These are phyloP conservation scores for Ips nitidus DNA, from an alignment of 1,140 invertebrate species.

Conservation along the genomic window DNA sequence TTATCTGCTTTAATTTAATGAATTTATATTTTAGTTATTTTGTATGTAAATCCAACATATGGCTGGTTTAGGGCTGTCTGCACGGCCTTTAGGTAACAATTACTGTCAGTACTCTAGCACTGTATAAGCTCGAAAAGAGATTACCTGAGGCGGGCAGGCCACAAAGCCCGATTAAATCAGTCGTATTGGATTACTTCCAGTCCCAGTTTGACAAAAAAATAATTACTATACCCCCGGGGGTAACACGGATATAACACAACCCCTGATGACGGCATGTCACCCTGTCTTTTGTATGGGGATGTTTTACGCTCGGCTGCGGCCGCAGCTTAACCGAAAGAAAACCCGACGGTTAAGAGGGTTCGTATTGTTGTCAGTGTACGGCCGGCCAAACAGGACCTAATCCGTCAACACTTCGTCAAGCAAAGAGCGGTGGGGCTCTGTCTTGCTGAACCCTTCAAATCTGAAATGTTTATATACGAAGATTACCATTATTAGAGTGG, in stretches of 20 bases:
- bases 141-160: conserved; percentile 7
- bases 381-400: conserved; percentile 8
- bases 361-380: conserved; percentile 2
- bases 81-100: too few species aligned
- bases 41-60: too few species aligned
- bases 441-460: too few species aligned
- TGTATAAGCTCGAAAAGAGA: background rate
- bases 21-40: too few species aligned
- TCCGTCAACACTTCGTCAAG: conserved; percentile 8
- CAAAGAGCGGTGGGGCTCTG: too few species aligned
- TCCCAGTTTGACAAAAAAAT: conserved; percentile 5
- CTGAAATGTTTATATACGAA: too few species aligned
- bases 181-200: conserved; percentile 13
- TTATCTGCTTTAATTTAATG: too few species aligned
- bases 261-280: conserved; percentile 3
- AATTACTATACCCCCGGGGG: conserved; percentile 6
- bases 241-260: conserved; percentile 2
- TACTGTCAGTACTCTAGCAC: too few species aligned
- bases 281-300: background rate
- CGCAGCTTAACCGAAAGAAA: conserved; percentile 9
- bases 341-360: background rate
- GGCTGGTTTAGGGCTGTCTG: too few species aligned
- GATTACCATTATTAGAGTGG: too few species aligned
- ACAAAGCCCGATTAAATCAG: conserved; percentile 19
- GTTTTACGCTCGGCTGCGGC: conserved; percentile 9